These are phyloP conservation scores for Suillia variegata DNA, from an alignment of 2,888 invertebrate species.

Conservation along the genomic window DNA sequence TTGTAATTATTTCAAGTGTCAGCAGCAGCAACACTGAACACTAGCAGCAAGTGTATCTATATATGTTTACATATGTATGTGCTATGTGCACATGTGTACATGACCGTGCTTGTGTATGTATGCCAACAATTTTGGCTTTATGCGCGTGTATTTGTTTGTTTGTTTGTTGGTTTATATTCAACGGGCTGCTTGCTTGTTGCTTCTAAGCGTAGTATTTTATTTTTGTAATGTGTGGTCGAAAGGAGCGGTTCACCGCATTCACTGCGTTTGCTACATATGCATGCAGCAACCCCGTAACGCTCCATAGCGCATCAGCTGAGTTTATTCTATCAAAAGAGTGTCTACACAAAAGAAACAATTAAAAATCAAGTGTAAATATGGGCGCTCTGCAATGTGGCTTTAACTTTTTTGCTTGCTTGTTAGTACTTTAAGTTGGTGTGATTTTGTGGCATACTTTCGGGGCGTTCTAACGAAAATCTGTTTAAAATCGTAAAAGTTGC, in stretches of 20 bases:
- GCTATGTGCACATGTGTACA: background rate
- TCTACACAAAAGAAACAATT: no score
- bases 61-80: background rate
- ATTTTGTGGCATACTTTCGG: no score
- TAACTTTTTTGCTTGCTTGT: no score
- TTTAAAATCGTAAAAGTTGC: no score
- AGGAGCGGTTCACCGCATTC: background rate
- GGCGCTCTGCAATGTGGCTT: no score
- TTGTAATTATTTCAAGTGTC: conserved; percentile 48
- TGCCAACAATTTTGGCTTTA: background rate
- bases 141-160: background rate
- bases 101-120: background rate
- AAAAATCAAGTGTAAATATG: no score
- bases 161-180: background rate
- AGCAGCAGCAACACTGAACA: conserved; percentile 30
- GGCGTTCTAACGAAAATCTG: no score
- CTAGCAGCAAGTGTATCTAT: background rate
- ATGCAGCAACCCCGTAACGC: no score
- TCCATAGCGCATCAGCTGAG: no score
- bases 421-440: no score
- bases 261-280: background rate
- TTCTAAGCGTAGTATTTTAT: background rate
- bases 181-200: background rate
- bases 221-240: conserved; percentile 6
- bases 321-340: no score